Conservation (phyloP, 2,113 vertebrate species). For the Tragelaphus buxtoni region DNA sequence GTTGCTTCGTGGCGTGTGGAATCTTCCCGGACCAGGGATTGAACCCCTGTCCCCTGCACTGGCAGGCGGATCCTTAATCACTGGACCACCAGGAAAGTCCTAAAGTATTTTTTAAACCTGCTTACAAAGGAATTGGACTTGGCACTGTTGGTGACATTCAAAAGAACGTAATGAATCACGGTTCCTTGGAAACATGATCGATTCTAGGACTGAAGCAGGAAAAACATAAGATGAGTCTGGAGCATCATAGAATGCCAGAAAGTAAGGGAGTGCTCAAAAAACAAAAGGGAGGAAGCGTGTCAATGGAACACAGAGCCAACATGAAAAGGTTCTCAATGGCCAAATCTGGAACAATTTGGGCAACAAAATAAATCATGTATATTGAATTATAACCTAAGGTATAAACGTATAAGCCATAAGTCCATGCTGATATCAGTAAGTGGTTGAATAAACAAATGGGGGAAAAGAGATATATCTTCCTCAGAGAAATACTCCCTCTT, state of each 20-base stretch:
- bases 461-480: background rate
- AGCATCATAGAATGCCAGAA: background rate
- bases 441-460: too few species aligned
- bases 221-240: background rate
- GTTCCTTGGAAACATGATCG: background rate
- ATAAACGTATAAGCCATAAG: background rate
- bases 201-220: background rate
- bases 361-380: background rate
- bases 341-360: background rate
- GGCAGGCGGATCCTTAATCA: background rate
- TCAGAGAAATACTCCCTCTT: background rate
- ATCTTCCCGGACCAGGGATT: background rate
- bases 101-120: background rate
- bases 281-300: fast-evolving
- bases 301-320: background rate
- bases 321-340: background rate
- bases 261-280: background rate
- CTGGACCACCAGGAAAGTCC: background rate
- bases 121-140: background rate
- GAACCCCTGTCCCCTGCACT: background rate
- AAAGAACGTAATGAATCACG: background rate
- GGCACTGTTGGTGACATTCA: background rate
- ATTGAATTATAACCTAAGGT: background rate
- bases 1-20: fast-evolving
- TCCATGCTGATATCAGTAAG: background rate